Evolutionary conservation across 2,888 invertebrate genomes (phyloP), one percentile per base, ranked within the genome.

Genomic region (Phortica okadai): DNA sequence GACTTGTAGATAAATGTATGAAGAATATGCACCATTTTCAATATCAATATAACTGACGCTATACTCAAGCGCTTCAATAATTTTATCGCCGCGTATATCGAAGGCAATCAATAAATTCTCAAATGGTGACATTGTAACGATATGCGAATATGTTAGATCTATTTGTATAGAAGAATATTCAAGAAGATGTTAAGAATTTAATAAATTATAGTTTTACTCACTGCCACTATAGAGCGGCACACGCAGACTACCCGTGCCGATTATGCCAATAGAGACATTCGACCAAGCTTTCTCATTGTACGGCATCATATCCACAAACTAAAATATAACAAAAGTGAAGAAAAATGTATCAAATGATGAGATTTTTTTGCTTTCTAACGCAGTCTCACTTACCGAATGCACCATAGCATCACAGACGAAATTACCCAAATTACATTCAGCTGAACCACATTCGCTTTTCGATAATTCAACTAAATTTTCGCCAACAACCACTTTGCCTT

Each of bases 371-470:
- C 21, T 21, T 21, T 1, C 25, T 10, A 7, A 6, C 10, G 11
- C 33, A 0, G 8, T 5, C 42, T 45, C 50, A 89, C 93, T 91
- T 90, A 95, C 95, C 76, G 93, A 87, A 85, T 94, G 92, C 79
- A 96, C 92, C 91, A 95, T 94, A 0, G 96, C 94, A 81, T 96
- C 96, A 50, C 95, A 93, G 73, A 95, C 92, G 42, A 95, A 93
- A 88, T 94, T 95, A 42, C 96, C 97, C 70, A 96, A 90, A 84
- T 94, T 95, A 84, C 96, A 97, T 90, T 97, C 96, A 0, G 85
- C 86, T 10, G 91, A 91, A 0, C 93, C 87, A 82, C 96, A 96
- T 1, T 89, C 85, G 0, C 90, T 90, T 56, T 92, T 92, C 1
- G 93, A 92, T 56, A 97, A 88, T 14, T 92, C 89, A 0, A 95